Percentiles rank a stretch among this genome's conserved stretches.
Evolutionary conservation across 2,113 vertebrate species (phyloP).

Genomic region (Daubentonia madagascariensis): DNA sequence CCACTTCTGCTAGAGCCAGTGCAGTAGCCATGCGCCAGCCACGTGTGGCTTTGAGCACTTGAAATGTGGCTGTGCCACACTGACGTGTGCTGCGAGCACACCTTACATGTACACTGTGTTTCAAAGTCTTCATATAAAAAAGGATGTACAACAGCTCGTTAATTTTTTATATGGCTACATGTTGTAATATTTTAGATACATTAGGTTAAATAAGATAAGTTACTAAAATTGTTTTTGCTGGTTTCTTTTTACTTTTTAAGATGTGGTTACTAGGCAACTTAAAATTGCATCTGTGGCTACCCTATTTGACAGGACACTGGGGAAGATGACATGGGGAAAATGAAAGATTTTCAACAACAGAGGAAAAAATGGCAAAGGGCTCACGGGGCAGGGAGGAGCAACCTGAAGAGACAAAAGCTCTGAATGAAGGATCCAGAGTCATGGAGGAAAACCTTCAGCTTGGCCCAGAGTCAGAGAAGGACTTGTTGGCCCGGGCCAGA

Average conservation of each 20-base stretch:
- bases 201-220: background rate
- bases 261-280: background rate
- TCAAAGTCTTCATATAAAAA: background rate
- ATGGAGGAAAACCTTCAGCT: background rate
- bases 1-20: background rate
- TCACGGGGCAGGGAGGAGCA: fast-evolving
- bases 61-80: background rate
- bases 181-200: background rate
- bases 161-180: background rate
- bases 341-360: background rate
- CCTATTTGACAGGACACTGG: background rate
- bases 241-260: background rate
- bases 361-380: background rate
- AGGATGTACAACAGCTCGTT: background rate
- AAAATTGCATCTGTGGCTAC: background rate
- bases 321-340: background rate
- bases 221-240: background rate
- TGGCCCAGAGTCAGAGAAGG: background rate
- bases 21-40: background rate
- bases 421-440: background rate
- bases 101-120: too few relatives aligned
- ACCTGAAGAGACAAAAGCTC: background rate
- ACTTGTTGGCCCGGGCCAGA: background rate
- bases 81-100: fast-evolving
- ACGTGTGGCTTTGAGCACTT: fast-evolving